Evolutionary conservation across 2,888 invertebrate genomes (phyloP).

Genomic region (Clunio marinus): DNA sequence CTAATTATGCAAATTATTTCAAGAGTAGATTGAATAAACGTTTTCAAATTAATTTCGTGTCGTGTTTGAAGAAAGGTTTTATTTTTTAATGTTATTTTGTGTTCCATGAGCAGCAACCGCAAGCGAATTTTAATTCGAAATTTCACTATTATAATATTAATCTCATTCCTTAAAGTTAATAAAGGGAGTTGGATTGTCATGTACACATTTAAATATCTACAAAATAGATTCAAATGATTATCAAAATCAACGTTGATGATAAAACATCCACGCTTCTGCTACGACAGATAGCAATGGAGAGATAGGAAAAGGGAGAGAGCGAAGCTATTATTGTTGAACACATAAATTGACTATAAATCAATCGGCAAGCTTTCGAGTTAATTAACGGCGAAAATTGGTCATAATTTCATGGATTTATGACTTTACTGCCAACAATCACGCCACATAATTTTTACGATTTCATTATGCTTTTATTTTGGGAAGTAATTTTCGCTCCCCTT

Average conservation of each 20-base stretch:
- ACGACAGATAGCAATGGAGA: not conserved
- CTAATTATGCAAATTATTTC: slow-evolving; percentile 16
- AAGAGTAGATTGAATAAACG: too few species aligned
- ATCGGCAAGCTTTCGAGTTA: slow-evolving; percentile 7
- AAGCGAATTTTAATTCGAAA: too few species aligned
- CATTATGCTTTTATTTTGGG: not conserved
- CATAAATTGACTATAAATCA: slow-evolving; percentile 24
- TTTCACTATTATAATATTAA: too few species aligned
- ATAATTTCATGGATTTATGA: slow-evolving; percentile 24
- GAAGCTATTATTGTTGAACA: not conserved
- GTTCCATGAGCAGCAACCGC: too few species aligned
- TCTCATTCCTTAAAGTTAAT: not conserved
- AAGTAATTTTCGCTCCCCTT: not conserved
- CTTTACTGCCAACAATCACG: slow-evolving; percentile 13
- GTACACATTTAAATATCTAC: too few species aligned
- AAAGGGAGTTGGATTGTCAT: too few species aligned
- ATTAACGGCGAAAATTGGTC: slow-evolving; percentile 28
- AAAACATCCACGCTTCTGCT: not conserved
- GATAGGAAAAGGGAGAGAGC: not conserved
- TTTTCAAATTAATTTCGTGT: too few species aligned
- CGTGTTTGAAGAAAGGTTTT: too few species aligned
- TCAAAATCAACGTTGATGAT: not conserved
- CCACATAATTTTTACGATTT: not conserved
- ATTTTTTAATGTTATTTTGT: too few species aligned
- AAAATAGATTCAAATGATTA: not conserved